Evolutionary conservation across 2,888 invertebrate species (phyloP).

Genomic region (Tetrapedia diversipes): DNA sequence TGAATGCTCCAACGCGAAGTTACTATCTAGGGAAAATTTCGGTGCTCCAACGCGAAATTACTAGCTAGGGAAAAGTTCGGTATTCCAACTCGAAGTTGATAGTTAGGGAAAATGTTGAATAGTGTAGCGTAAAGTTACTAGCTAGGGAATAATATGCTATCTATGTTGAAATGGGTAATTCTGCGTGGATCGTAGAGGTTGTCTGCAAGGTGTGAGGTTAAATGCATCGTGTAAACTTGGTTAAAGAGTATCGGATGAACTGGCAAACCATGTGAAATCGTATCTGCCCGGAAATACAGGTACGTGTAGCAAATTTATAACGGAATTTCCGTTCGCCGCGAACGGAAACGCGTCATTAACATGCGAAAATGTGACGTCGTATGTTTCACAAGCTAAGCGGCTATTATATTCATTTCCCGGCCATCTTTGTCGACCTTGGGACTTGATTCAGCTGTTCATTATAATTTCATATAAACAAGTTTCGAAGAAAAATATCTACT

Average conservation of each 20-base stretch:
- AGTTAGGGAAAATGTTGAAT: no score
- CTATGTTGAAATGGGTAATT: no score
- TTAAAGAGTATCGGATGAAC: not conserved
- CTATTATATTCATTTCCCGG: not conserved
- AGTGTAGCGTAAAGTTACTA: no score
- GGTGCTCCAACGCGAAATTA: no score
- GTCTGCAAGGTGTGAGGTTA: not conserved
- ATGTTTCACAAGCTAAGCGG: constrained; percentile 4
- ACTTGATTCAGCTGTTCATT: not conserved
- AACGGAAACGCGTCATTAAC: constrained; percentile 35
- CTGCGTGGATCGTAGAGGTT: not conserved
- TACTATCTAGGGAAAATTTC: no score
- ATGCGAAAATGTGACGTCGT: constrained; percentile 20
- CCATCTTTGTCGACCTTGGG: not conserved
- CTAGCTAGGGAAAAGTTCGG: no score
- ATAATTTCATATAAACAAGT: no score
- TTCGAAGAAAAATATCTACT: no score
- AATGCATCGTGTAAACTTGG: not conserved
- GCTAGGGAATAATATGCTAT: no score
- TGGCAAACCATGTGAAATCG: constrained; percentile 26
- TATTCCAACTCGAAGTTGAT: no score
- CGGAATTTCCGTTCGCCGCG: constrained; percentile 32
- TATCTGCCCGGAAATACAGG: constrained; percentile 36
- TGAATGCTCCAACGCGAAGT: no score
- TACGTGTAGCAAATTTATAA: constrained; percentile 33